A percentile compares a stretch with the other conserved stretches of the same genome.
phyloP scores from a whole-genome alignment of 1,140 invertebrate genomes.

The Zaprionus capensis region DNA sequence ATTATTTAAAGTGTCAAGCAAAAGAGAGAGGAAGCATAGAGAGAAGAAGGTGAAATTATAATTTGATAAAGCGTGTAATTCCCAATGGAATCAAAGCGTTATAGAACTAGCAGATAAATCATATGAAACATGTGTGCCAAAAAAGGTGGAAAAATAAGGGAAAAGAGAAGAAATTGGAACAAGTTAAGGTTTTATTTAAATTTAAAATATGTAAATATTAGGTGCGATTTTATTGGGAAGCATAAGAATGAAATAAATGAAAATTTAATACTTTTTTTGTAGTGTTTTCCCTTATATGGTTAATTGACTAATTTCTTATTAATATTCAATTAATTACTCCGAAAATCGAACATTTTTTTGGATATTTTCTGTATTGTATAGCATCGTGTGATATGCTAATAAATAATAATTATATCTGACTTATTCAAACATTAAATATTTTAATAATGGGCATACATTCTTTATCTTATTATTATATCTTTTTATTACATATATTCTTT shows the following conservation, averaged over 20 bases:
- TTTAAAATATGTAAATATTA: background rate
- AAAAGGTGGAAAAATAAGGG: background rate
- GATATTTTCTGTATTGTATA: too few species aligned
- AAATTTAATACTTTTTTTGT: background rate
- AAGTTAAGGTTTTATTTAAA: background rate
- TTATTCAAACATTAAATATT: too few species aligned
- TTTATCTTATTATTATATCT: too few species aligned
- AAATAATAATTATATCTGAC: too few species aligned
- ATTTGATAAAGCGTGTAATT: slow-evolving; percentile 7
- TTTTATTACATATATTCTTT: too few species aligned
- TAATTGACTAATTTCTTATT: too few species aligned
- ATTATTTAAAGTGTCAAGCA: slow-evolving; percentile 31
- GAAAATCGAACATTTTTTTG: too few species aligned
- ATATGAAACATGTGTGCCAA: background rate
- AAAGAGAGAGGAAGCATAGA: background rate
- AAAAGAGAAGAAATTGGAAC: background rate
- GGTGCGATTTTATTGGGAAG: too few species aligned
- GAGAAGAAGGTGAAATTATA: background rate
- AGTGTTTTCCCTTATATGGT: too few species aligned
- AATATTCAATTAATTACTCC: too few species aligned
- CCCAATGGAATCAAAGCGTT: background rate
- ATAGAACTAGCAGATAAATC: slow-evolving; percentile 3
- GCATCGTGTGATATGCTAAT: too few species aligned
- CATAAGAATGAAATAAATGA: background rate
- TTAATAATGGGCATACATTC: too few species aligned